phyloP scores from a whole-genome alignment of 2,888 invertebrate genomes.

The Candidula unifasciata region DNA sequence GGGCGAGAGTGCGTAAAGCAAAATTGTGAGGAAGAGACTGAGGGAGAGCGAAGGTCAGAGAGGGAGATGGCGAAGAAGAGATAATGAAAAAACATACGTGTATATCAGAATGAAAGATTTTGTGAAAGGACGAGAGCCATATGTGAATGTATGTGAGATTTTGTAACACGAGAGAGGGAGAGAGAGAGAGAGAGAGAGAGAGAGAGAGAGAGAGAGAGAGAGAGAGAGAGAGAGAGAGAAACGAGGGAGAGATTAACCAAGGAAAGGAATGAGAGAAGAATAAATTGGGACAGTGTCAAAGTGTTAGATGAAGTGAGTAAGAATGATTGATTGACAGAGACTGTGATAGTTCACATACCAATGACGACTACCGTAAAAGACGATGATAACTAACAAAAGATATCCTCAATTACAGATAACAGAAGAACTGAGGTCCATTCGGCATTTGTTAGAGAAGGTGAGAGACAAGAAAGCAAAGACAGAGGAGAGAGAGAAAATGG shows the following conservation, averaged over 20 bases:
- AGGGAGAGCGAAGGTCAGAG: background rate
- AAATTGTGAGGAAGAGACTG: conserved; percentile 10
- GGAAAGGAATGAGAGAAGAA: background rate
- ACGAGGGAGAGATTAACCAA: background rate
- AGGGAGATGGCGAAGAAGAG: background rate
- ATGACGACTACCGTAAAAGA: background rate
- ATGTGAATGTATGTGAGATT: too few relatives aligned
- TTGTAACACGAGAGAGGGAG: background rate
- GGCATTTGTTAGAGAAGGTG: conserved; percentile 69
- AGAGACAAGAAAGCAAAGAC: conserved; percentile 30
- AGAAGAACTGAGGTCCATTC: conserved; percentile 68
- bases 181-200: conserved; percentile 13
- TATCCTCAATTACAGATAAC: conserved; percentile 41
- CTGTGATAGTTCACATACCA: background rate
- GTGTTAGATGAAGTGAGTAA: background rate
- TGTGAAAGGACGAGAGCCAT: too few relatives aligned
- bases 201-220: background rate
- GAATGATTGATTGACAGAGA: background rate
- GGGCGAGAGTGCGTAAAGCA: background rate
- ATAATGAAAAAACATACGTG: too few relatives aligned
- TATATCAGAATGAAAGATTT: too few relatives aligned
- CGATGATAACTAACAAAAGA: background rate
- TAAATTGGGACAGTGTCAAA: background rate
- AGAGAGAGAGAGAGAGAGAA: background rate
- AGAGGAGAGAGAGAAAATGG: conserved; percentile 25